A percentile compares a stretch with the other conserved stretches of the same genome.
Conservation (phyloP, 2,113 vertebrate genomes). For the Boulengeromyrus knoepffleri region DNA sequence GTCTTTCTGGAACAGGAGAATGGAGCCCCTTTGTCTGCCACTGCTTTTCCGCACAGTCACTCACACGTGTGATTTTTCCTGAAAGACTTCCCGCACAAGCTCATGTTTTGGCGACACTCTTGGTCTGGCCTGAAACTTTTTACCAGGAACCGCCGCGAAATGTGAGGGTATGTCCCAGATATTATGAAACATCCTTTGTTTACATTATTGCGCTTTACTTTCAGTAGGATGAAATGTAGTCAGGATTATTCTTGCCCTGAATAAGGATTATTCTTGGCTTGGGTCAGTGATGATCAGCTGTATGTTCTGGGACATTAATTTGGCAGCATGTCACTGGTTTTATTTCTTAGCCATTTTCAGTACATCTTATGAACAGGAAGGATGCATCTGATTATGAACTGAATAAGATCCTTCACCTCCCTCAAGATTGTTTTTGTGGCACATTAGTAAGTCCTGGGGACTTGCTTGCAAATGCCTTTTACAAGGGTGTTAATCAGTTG, state of each 20-base stretch:
- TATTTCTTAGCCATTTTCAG: not conserved
- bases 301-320: not conserved
- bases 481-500: not conserved
- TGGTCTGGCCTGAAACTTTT: not conserved
- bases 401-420: not conserved
- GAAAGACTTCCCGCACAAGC: not conserved
- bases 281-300: not conserved
- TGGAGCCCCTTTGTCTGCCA: slow-evolving; percentile 28
- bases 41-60: not conserved
- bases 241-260: not conserved
- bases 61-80: not conserved
- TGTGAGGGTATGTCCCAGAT: not conserved
- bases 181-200: not conserved
- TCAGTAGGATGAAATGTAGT: not conserved
- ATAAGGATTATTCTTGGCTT: not conserved
- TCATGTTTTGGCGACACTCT: not conserved
- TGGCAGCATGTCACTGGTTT: not conserved
- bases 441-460: not conserved
- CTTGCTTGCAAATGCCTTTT: not conserved
- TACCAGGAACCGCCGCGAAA: not conserved
- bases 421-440: not conserved
- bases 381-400: not conserved
- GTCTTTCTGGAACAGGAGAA: slow-evolving; percentile 58
- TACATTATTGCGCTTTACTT: not conserved
- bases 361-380: not conserved